phyloP scores from a whole-genome alignment of 2,888 invertebrate species.

The Hololepta plana region DNA sequence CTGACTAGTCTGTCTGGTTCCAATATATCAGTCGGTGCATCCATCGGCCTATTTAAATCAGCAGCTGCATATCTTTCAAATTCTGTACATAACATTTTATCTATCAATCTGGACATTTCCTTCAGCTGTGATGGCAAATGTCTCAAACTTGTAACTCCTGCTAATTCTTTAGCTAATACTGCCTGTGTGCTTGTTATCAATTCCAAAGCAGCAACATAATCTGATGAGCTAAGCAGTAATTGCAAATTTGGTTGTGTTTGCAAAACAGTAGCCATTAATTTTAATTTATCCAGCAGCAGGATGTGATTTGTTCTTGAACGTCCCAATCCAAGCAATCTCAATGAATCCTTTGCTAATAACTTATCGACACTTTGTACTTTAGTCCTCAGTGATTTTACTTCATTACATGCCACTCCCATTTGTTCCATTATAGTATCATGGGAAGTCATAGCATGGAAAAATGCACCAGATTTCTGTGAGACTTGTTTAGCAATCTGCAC shows the following conservation, averaged over 20 bases:
- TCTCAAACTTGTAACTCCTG: slow-evolving; percentile 86
- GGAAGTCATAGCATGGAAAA: slow-evolving; percentile 96
- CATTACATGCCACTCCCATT: slow-evolving; percentile 64
- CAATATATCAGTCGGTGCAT: slow-evolving; percentile 38
- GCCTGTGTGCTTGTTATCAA: slow-evolving; percentile 93
- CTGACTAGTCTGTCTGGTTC: slow-evolving; percentile 56
- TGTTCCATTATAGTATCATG: slow-evolving; percentile 95
- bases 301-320: slow-evolving; percentile 45
- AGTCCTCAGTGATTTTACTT: slow-evolving; percentile 53
- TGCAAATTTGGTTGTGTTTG: slow-evolving; percentile 98
- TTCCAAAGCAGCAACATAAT: slow-evolving; percentile 94
- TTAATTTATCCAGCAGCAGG: slow-evolving; percentile 54
- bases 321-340: slow-evolving; percentile 56
- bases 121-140: slow-evolving; percentile 89
- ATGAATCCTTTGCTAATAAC: slow-evolving; percentile 59
- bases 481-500: slow-evolving; percentile 85
- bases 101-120: slow-evolving; percentile 90
- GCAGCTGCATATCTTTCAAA: slow-evolving; percentile 76
- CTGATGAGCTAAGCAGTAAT: slow-evolving; percentile 79
- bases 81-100: slow-evolving; percentile 92
- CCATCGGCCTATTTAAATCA: slow-evolving; percentile 73
- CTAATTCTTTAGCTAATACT: slow-evolving; percentile 73
- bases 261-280: slow-evolving; percentile 86
- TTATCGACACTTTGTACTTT: slow-evolving; percentile 64
- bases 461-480: slow-evolving; percentile 88